Conservation (phyloP, 35 echinoderm and acorn worm species). For the Ophiothrix spiculata region DNA sequence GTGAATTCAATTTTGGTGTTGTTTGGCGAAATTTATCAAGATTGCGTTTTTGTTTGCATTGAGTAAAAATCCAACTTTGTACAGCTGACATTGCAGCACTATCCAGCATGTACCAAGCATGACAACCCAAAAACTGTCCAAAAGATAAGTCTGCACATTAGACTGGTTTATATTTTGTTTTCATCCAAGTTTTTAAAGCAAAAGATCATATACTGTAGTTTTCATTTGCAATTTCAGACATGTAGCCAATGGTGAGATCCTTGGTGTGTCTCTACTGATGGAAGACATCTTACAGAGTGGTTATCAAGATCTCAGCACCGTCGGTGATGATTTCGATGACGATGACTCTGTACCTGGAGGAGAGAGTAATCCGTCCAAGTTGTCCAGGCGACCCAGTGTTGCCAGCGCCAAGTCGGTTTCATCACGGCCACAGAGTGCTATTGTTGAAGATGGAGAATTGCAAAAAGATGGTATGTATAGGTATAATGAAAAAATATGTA, state of each 20-base stretch:
- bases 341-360: conserved; percentile 31
- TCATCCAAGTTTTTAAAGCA: too few species aligned
- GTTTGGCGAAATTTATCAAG: too few species aligned
- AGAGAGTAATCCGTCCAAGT: conserved; percentile 17
- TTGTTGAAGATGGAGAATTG: background rate
- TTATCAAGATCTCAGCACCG: conserved; percentile 76
- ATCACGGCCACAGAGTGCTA: conserved; percentile 62
- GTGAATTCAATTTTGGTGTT: too few species aligned
- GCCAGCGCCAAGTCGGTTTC: conserved; percentile 26
- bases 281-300: conserved; percentile 94
- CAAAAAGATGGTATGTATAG: too few species aligned
- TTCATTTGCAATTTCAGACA: conserved; percentile 51
- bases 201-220: too few species aligned
- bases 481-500: too few species aligned
- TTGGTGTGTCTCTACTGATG: conserved; percentile 95
- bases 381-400: conserved; percentile 38
- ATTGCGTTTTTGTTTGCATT: too few species aligned
- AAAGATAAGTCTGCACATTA: background rate
- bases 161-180: background rate
- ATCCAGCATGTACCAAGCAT: too few species aligned
- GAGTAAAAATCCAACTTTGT: too few species aligned
- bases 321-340: conserved; percentile 52
- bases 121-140: too few species aligned
- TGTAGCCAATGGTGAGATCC: conserved; percentile 88
- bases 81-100: too few species aligned